These are phyloP conservation scores for Dendrolimus houi DNA, from an alignment of 2,888 invertebrate genomes.

Conservation along the genomic window DNA sequence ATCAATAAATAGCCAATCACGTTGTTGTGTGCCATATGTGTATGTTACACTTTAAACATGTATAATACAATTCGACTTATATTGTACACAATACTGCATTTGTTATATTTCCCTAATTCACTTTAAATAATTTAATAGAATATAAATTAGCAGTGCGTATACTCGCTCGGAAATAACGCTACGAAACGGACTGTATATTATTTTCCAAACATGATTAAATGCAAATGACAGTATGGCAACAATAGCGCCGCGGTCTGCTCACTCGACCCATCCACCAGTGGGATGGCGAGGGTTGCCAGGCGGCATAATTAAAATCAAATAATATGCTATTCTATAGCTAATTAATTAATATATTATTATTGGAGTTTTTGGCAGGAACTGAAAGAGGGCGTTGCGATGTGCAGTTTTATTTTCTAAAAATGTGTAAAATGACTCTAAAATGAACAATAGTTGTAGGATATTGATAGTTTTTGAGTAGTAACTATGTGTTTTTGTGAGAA, in stretches of 20 bases:
- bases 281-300: not conserved
- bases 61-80: too few relatives aligned
- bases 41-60: too few relatives aligned
- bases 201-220: not conserved
- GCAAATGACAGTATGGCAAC: not conserved
- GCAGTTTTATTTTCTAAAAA: too few relatives aligned
- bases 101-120: not conserved
- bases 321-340: not conserved
- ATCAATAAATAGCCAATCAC: too few relatives aligned
- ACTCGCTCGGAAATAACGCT: not conserved
- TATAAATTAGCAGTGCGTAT: not conserved
- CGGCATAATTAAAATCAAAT: not conserved
- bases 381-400: too few relatives aligned
- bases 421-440: too few relatives aligned
- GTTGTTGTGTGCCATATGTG: too few relatives aligned
- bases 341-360: too few relatives aligned
- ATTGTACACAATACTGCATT: not conserved
- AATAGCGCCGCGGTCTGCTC: not conserved
- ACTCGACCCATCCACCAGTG: not conserved
- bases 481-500: too few relatives aligned
- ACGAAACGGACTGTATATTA: not conserved
- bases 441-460: too few relatives aligned
- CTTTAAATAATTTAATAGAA: not conserved
- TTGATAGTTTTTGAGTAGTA: too few relatives aligned
- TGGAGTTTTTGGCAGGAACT: too few relatives aligned